These are phyloP conservation scores for Cyanistes caeruleus DNA, from an alignment of 2,113 vertebrate genomes.

Conservation along the genomic window DNA sequence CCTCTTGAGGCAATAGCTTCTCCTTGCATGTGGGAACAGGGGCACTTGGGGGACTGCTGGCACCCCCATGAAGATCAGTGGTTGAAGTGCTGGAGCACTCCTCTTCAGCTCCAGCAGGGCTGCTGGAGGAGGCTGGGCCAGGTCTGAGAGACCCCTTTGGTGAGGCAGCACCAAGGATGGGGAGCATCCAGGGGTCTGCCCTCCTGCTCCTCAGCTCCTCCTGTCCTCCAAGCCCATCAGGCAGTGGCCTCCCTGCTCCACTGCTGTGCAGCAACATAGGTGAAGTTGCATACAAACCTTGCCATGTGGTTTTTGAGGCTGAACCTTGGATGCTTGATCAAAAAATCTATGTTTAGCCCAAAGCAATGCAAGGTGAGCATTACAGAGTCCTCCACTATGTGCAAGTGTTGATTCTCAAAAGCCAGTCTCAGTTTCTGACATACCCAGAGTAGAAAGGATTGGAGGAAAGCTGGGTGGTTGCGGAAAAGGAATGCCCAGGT, in stretches of 20 bases:
- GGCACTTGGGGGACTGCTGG: no score
- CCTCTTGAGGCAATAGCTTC: not conserved
- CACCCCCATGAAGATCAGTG: not conserved
- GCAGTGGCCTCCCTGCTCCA: accelerated
- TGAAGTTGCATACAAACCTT: accelerated
- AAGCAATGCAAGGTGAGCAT: not conserved
- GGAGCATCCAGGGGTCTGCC: accelerated
- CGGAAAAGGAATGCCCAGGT: accelerated
- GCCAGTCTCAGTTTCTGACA: not conserved
- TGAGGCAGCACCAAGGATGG: not conserved
- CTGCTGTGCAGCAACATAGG: accelerated
- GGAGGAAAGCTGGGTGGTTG: not conserved
- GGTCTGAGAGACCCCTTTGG: not conserved
- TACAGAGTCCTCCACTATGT: not conserved
- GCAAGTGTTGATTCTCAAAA: not conserved
- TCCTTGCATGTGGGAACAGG: accelerated
- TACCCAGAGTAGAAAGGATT: not conserved
- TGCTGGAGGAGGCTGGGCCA: not conserved
- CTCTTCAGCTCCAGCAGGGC: not conserved
- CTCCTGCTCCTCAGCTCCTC: not conserved
- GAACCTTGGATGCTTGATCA: not conserved
- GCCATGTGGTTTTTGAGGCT: not conserved
- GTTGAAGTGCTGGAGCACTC: not conserved
- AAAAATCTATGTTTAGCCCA: not conserved
- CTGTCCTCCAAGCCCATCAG: accelerated